Base-by-base conservation (phyloP, 2,888 invertebrate genomes). In the Brenthis hecate region DNA sequence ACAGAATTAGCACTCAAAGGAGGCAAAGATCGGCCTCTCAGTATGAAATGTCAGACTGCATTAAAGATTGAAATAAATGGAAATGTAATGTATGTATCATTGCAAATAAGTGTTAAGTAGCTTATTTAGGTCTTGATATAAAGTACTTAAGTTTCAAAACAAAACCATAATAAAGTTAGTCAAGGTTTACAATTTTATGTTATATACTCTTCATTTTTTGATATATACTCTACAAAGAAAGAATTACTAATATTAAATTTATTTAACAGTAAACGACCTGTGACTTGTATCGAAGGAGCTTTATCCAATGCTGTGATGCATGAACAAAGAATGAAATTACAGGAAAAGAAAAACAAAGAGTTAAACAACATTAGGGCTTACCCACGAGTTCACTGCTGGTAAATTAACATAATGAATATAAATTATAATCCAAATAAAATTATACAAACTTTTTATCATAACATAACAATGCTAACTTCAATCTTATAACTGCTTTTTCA, bases 241-340 rank as follows among this genome's bases (percentile, higher is more conserved):
- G 11, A 43, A 43, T 19, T 4, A 57, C 16, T 57, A 54, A 23
- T 6, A 28, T 28, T 60, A 8, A 50, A n/a, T 58, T 68, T 58
- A 50, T 55, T 56, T 66, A 72, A 11, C 76, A 92, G 92, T 70
- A 84, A 86, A 70, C 90, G 94, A 0, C 94, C 94, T 55, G 91
- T 93, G 0, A 94, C 94, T 0, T 94, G 94, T 73, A 91, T 94
- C 63, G 95, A 95, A 78, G 95, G 94, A 6, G 94, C 92, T 63
- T 84, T 94, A 0, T 93, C 93, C 2, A 94, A 93, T 79, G 94
- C 92, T 0, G 94, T 94, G 13, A 87, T 94, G 69, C 92, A 93
- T 77, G 91, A 93, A 74, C 88, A 85, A 72, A 78, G 92, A 47
- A 83, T 92, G 81, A 87, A 87, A 64, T 73, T 78, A 19, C 75